phyloP scores from a whole-genome alignment of 1,140 invertebrate species.

The Leucophenga varia region DNA sequence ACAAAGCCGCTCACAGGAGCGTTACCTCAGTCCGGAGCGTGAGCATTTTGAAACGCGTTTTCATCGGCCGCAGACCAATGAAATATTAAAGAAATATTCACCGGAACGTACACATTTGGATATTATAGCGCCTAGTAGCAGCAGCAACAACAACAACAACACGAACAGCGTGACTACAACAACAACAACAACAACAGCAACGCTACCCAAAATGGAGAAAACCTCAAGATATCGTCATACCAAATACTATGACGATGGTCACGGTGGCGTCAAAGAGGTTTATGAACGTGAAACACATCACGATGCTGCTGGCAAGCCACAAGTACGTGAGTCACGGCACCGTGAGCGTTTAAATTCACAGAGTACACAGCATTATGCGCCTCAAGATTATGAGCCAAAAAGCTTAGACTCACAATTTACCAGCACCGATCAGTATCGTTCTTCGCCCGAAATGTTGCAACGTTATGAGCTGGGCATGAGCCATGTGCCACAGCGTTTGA shows the following conservation, averaged over 20 bases:
- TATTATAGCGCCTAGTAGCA: constrained; percentile 16
- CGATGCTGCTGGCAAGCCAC: constrained; percentile 60
- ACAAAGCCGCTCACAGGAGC: constrained; percentile 13
- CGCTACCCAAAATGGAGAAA: constrained; percentile 38
- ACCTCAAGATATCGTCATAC: constrained; percentile 48
- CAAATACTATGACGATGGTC: constrained; percentile 54
- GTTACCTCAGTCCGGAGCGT: constrained; percentile 25
- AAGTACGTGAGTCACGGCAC: constrained; percentile 61
- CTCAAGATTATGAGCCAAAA: constrained; percentile 63
- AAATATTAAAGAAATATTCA: constrained; percentile 32
- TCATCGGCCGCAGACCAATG: constrained; percentile 20
- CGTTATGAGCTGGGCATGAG: constrained; percentile 33
- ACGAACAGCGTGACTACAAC: background rate
- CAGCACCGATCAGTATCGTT: constrained; percentile 58
- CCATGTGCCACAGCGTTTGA: constrained; percentile 27
- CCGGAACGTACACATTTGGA: constrained; percentile 30
- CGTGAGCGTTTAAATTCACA: constrained; percentile 56
- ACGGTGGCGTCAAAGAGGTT: constrained; percentile 58
- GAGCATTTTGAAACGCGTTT: constrained; percentile 25
- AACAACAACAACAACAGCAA: background rate
- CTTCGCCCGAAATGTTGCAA: constrained; percentile 59
- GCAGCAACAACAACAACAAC: too few species aligned
- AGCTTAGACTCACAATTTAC: constrained; percentile 65
- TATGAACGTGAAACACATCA: constrained; percentile 61
- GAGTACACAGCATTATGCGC: constrained; percentile 42